These are phyloP conservation scores for Peromyscus maniculatus DNA, from an alignment of 2,113 vertebrate genomes.

Conservation along the genomic window DNA sequence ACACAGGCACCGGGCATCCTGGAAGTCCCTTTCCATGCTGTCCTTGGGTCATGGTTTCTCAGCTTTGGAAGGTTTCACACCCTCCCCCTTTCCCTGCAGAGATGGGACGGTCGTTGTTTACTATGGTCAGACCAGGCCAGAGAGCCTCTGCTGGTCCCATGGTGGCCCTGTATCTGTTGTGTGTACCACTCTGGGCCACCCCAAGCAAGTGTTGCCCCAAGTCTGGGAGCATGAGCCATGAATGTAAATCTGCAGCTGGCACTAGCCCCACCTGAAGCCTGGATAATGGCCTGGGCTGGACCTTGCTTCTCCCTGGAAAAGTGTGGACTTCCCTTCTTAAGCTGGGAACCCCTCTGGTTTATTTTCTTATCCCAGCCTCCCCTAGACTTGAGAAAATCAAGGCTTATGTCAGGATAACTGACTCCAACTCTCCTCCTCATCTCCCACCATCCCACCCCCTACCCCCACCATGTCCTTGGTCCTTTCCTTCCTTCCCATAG, in stretches of 20 bases:
- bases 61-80: background rate
- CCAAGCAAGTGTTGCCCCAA: background rate
- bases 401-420: background rate
- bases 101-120: accelerated
- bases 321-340: background rate
- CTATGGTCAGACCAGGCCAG: background rate
- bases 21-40: background rate
- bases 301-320: background rate
- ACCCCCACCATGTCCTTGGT: background rate
- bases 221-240: background rate
- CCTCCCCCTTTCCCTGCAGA: background rate
- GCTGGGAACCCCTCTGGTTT: background rate
- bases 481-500: background rate
- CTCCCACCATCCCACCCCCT: background rate
- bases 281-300: background rate
- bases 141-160: background rate
- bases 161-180: background rate
- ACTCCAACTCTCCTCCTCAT: background rate
- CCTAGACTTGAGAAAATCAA: background rate
- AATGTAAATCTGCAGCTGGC: background rate
- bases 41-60: background rate
- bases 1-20: background rate
- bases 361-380: background rate
- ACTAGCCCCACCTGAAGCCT: background rate
- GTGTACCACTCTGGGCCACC: background rate